Base-by-base conservation (phyloP, 1,140 invertebrate genomes). In the Adoxophyes honmai region DNA sequence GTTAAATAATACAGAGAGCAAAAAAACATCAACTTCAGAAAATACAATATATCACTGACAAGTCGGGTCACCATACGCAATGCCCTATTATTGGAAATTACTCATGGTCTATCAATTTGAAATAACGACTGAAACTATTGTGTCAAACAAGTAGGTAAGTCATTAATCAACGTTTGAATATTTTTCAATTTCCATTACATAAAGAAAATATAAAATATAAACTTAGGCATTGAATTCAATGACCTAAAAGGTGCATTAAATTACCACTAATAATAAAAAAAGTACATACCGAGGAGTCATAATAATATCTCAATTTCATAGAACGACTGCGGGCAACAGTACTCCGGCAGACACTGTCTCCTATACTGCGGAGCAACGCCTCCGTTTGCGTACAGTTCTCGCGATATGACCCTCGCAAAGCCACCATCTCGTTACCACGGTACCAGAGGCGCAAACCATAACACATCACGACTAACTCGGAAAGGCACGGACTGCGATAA, bases 221-320 rank as follows among this genome's bases (percentile, higher is more conserved):
- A n/a, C n/a, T n/a, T n/a, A n/a, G n/a, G n/a, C n/a, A n/a, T n/a
- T n/a, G n/a, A n/a, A n/a, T n/a, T n/a, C n/a, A n/a, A n/a, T n/a
- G n/a, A n/a, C n/a, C n/a, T n/a, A n/a, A 18, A 44, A 4, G 13
- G 8, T 42, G 8, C 2, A 14, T 55, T n/a, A n/a, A 54, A 54
- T 11, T 54, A 35, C 1, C 16, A 11, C 0, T 10, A 62, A 35
- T 48, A 13, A 16, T 13, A 38, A 54, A 55, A 64, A 34, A 70
- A 64, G 3, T 39, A 52, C 33, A 54, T 77, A 88, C 85, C 76
- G 82, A 76, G 42, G 85, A 74, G 66, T 88, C 85, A 65, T 88
- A 88, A 67, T 81, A 88, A 60, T 88, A 85, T 55, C 70, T 66
- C 35, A 88, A 68, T 69, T 78, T 80, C 85, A 88, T 88, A 53